Evolutionary conservation across 1,140 invertebrate species (phyloP).

Genomic region (Colletes gigas): DNA sequence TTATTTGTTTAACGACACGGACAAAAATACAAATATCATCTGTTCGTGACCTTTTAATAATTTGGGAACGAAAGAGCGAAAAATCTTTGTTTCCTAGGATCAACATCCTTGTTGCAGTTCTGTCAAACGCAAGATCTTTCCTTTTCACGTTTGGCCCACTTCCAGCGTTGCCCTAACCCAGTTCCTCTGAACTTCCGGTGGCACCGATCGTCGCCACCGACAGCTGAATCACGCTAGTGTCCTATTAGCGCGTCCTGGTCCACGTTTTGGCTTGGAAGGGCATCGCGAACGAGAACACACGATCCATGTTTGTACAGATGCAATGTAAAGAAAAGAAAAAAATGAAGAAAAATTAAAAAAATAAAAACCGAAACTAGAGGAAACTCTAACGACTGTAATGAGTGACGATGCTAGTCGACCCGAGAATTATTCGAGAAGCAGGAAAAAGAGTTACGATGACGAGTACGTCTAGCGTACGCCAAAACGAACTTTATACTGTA

Average conservation of each 20-base stretch:
- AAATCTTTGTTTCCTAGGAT: not conserved
- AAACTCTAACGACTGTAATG: conserved; percentile 61
- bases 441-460: not conserved
- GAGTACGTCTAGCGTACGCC: conserved; percentile 14
- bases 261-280: not conserved
- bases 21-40: too few species aligned
- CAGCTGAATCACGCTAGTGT: conserved; percentile 19
- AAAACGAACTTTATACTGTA: conserved; percentile 31
- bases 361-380: not conserved
- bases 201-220: conserved; percentile 21
- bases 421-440: conserved; percentile 58
- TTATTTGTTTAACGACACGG: too few species aligned
- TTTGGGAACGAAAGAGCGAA: too few species aligned
- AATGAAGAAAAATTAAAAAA: not conserved
- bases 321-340: not conserved
- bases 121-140: not conserved
- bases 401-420: conserved; percentile 69
- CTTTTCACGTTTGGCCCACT: conserved; percentile 4
- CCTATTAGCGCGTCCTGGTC: conserved; percentile 28
- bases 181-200: conserved; percentile 31
- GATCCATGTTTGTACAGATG: not conserved
- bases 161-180: conserved; percentile 25
- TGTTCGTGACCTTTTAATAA: too few species aligned
- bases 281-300: conserved; percentile 30
- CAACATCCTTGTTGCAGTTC: not conserved